Base-by-base conservation (phyloP, 92 coral and sea anemone species). In the Umimayanthus kanabou region DNA sequence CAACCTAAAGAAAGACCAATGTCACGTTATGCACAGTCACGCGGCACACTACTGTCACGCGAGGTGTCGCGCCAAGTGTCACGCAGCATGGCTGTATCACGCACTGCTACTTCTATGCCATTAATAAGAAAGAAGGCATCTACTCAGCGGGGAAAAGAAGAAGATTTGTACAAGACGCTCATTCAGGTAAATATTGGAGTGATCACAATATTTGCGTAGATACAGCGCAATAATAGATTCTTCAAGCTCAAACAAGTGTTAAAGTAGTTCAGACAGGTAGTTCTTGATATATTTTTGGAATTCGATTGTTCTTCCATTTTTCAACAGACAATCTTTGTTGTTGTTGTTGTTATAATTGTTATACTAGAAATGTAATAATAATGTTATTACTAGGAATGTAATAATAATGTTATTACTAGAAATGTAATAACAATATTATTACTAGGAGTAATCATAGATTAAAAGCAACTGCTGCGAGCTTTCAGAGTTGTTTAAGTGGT, bases 21-120 rank as follows among this genome's bases (percentile, higher is more conserved):
- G 85, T 95, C 99, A 73, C 98, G 99, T 64, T 97, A 95, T 76
- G 92, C 96, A 25, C 98, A 97, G 94, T 91, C 98, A 88, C 95
- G 96, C 55, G 97, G 99, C 9, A 95, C 91, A 20, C 86, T 95
- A 25, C 72, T 95, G 84, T 88, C 98, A 37, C 95, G 98, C 67
- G 98, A 90, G 10, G 89, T 85, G 87, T 93, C 98, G 47, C 93
- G 99, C 50, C 97, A 95, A 76, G 79, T 93, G 40, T 93, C 99
- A 55, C 96, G 99, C 69, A 94, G 94, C 73, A 92, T 91, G 94
- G 98, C 99, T 39, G 94, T 94, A 81, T 92, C 99, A 77, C 94
- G 99, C 80, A 89, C 96, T 70, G 93, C 96, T 43, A 97, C 99
- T 40, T 84, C 98, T 55, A 79, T 95, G 79, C 99, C 98, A 9